Percentiles rank a stretch among this genome's conserved stretches.
Conservation (phyloP, 2,113 vertebrate genomes). For the Festucalex cinctus region DNA sequence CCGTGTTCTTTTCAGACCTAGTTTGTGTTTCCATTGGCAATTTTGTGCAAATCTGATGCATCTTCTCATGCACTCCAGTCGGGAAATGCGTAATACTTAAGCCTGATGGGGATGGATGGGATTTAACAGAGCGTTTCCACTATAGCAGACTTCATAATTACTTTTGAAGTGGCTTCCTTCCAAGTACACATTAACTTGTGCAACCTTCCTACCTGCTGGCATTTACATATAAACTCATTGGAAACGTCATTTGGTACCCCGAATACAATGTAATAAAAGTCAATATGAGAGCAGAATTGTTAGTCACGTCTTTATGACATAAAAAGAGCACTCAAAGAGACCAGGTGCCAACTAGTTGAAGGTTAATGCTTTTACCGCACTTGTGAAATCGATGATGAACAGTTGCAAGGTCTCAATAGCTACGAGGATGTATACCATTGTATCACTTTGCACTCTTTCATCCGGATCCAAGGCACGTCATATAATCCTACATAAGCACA, state of each 20-base stretch:
- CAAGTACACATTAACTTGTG: background rate
- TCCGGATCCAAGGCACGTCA: background rate
- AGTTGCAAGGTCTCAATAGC: background rate
- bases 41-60: background rate
- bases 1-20: background rate
- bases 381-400: background rate
- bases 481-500: background rate
- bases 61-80: background rate
- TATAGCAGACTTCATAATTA: background rate
- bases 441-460: background rate
- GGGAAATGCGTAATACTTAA: background rate
- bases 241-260: background rate
- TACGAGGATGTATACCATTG: background rate
- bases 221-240: background rate
- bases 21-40: background rate
- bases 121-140: background rate
- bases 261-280: background rate
- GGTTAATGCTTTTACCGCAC: background rate
- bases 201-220: background rate
- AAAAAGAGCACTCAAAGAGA: background rate
- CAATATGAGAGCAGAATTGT: background rate
- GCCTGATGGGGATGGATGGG: background rate
- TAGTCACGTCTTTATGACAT: background rate
- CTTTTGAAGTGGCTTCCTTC: background rate
- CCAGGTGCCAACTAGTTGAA: background rate